Evolutionary conservation across 2,797 vertebrate species (phyloP), one percentile per base, ranked within the genome.

Genomic region (Megaceryle alcyon): DNA sequence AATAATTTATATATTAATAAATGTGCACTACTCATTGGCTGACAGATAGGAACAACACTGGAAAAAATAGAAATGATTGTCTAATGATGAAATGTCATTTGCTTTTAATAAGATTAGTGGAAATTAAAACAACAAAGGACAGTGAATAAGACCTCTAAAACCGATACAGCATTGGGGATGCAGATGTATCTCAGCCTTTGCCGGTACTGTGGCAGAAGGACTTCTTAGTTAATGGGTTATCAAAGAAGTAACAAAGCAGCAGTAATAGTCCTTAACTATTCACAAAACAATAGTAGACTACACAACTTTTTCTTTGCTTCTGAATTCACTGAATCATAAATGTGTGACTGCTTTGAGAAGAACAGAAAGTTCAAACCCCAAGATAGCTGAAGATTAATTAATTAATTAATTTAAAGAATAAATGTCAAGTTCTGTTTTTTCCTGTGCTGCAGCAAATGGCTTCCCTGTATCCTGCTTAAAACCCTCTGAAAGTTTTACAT

Each of bases 1-100:
- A 92, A 73, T 85, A 77, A 77, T 94, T 91, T 10, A 31, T 77
- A 43, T 94, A 51, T 92, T 91, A 92, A 93, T 96, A 86, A 83
- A 80, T 83, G 15, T 46, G 20, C 9, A 11, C 15, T 90, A 23
- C 43, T 91, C 18, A 56, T 72, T 60, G 59, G 44, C 16, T 85
- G 80, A 89, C 71, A 46, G 63, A 86, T 33, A 85, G 33, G 28
- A 95, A 54, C 61, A 93, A 57, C 5, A 7, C 35, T 49, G 68
- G 59, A 95, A 75, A 89, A 89, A 94, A 35, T 54, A 16, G 64
- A 49, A 94, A 75, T 29, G 23, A 28, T 12, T 66, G 21, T 94
- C 48, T 85, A 53, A 41, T 88, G 39, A 54, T 83, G 66, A 75
- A 56, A 35, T 89, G n/a, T 70, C 43, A 83, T 83, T 96, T 96